Evolutionary conservation across 2,113 vertebrate species (phyloP), one percentile per base, ranked within the genome.

Genomic region (Platysteira castanea): DNA sequence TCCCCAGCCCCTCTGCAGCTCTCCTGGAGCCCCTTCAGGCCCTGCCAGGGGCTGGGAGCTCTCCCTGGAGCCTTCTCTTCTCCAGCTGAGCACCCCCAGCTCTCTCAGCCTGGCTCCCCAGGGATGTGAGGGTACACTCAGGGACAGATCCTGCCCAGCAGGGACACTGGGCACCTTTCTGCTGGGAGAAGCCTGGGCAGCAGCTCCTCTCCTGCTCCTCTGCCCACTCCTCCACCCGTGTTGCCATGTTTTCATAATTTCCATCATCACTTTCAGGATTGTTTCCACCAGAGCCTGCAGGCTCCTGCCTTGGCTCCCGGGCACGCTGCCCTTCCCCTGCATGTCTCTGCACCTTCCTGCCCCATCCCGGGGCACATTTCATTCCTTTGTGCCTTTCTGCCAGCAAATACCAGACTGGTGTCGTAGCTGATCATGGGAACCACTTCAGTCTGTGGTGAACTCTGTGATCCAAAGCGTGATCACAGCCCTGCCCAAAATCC

Each of bases 371-470:
- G 87, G 81, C 73, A 8, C 78, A 6, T 63, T 71, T 84, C 90
- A 52, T 78, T 50, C 4, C 87, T 81, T 41, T 63, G 64, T 74
- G 87, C 87, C 68, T 61, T 70, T 87, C 21, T 91, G 95, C 95
- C 95, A 94, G 57, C 84, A 84, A 95, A 96, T 95, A 95, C 91
- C 95, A 96, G 96, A 92, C 95, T 84, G 81, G 68, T 92, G 89
- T 35, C 35, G 69, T 91, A 93, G 87, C 28, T 3, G 5, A 74
- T 91, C 76, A 84, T 42, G 84, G 87, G 93, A 96, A 94, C 60
- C 35, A 22, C 57, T 19, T 87, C 54, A 13, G 76, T 15, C 80
- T 57, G 82, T n/a, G 91, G 28, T 60, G 5, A 90, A 44, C 75
- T 46, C 67, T 52, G 83, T 2, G 33, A 85, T 79, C 61, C 67